Evolutionary conservation across 2,888 invertebrate genomes (phyloP), one percentile per base, ranked within the genome.

Genomic region (Aspidiotus destructor): DNA sequence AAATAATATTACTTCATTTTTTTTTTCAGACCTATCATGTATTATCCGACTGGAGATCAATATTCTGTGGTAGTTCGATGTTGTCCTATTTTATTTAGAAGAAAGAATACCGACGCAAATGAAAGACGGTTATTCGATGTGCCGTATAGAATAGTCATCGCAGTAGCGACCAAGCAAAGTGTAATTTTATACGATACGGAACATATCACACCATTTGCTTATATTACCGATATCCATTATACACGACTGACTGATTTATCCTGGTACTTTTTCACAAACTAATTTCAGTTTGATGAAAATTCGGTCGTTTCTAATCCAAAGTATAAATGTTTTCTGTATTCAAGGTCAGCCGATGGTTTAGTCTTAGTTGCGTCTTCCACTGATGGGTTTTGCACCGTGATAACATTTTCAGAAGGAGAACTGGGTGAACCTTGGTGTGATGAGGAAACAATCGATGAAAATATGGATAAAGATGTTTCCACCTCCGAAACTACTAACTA

Each of bases 151-250:
- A 84, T 92, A 80, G 80, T 99, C 69, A 90, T 95, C 76, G 97
- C 97, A 0, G 87, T 97, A 13, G 94, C 90, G 17, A 93, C 96
- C 1, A 86, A 88, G 73, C 87, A 88, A 74, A 86, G 90, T 41
- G 85, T 99, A 44, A 80, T 91, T 69, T 79, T 95, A 54, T 93
- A 92, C 75, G 94, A 95, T 75, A 92, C 92, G 0, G 92, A 94
- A 76, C 91, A 92, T 75, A 76, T 79, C 6, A 79, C 83, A 52
- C 94, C 94, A 0, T 85, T 95, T 77, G 92, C 86, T 0, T 80
- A 85, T 65, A 82, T 93, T 68, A 85, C 88, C 40, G 88, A 92
- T 75, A 89, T 94, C 73, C 93, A 94, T 77, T 93, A 92, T 74
- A 89, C 92, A n/a, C 81, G 89, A 72, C 80, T 95, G 57, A 92